These are phyloP conservation scores for Trogon melanurus DNA, from an alignment of 2,113 vertebrate genomes.

Conservation along the genomic window DNA sequence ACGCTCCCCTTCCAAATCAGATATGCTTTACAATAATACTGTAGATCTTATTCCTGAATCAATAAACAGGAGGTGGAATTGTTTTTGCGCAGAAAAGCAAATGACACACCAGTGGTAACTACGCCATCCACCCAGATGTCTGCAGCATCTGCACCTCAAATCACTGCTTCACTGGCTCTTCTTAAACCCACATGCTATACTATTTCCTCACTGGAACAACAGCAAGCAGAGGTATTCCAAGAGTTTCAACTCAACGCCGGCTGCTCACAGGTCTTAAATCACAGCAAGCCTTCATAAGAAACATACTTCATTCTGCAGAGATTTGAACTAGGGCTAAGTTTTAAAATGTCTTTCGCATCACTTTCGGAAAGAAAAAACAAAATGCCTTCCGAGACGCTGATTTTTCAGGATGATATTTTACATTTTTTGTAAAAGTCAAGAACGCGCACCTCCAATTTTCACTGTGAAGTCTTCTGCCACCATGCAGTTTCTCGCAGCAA, in stretches of 20 bases:
- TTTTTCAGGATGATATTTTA: not conserved
- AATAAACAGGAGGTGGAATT: conserved; percentile 6
- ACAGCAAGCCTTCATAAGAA: not conserved
- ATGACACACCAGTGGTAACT: not conserved
- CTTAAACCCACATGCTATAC: not conserved
- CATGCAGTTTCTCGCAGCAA: conserved; percentile 98
- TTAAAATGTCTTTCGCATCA: not conserved
- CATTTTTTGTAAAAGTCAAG: not conserved
- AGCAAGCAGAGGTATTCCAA: conserved; percentile 17
- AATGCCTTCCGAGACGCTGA: not conserved
- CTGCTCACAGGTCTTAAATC: conserved; percentile 16
- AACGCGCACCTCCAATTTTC: conserved; percentile 92
- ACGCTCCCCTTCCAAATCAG: conserved; percentile 21
- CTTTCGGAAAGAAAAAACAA: not conserved
- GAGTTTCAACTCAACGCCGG: not conserved
- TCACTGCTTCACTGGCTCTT: not conserved
- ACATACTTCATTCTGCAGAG: not conserved
- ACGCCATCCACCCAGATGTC: not conserved
- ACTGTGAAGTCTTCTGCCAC: conserved; percentile 97
- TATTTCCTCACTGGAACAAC: not conserved
- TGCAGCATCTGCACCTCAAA: conserved; percentile 24
- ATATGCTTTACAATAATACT: conserved; percentile 29
- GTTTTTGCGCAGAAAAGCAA: not conserved
- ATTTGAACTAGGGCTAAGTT: not conserved
- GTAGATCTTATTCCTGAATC: conserved; percentile 5